A percentile compares a stretch with the other conserved stretches of the same genome.
These are phyloP conservation scores for Heteronetta atricapilla DNA, from an alignment of 2,113 vertebrate genomes.

Conservation along the genomic window DNA sequence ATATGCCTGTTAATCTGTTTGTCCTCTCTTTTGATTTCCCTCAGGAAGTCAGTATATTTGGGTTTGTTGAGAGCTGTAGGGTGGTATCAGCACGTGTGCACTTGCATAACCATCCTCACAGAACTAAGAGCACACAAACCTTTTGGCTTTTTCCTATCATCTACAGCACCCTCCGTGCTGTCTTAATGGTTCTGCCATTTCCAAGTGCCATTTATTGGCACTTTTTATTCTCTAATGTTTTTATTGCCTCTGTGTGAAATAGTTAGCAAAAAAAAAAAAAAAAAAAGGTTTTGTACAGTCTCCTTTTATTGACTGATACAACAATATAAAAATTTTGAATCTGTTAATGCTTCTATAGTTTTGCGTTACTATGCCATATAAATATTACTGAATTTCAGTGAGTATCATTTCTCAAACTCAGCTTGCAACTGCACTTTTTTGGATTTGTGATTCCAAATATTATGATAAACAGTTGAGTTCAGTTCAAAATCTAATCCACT, in stretches of 20 bases:
- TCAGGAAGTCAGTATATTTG: neutral
- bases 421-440: neutral
- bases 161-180: neutral
- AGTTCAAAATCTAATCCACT: neutral
- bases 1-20: neutral
- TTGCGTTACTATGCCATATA: neutral
- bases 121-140: neutral
- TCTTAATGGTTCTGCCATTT: neutral
- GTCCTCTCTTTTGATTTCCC: neutral
- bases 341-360: neutral
- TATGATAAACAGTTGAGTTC: neutral
- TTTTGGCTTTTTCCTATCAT: neutral
- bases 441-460: neutral
- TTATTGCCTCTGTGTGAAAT: neutral
- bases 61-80: neutral
- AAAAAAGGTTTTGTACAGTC: neutral
- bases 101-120: neutral
- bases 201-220: neutral
- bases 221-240: neutral
- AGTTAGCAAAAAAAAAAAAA: neutral
- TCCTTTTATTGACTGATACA: neutral
- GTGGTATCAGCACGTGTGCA: neutral
- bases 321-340: neutral
- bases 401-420: neutral
- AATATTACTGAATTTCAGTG: neutral